Conservation (phyloP, 2,113 vertebrate species). For the Heloderma charlesbogerti region DNA sequence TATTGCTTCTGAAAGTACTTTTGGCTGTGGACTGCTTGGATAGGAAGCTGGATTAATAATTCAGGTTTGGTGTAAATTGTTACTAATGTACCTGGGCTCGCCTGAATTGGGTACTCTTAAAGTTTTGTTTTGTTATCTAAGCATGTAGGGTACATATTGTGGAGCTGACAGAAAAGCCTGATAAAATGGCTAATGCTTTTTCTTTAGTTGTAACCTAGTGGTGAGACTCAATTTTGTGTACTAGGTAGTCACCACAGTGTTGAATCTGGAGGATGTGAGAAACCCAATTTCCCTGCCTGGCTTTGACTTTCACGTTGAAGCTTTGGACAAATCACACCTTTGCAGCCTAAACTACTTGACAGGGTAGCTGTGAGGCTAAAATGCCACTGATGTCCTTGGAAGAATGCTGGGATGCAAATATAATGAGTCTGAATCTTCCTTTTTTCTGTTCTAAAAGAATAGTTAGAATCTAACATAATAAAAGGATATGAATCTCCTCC, state of each 20-base stretch:
- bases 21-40: background rate
- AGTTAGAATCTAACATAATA: background rate
- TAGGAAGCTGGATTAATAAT: background rate
- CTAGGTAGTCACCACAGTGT: background rate
- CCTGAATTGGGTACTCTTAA: background rate
- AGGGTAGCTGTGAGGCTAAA: background rate
- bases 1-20: background rate
- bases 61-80: background rate
- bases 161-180: slow-evolving; percentile 67
- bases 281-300: background rate
- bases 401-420: background rate
- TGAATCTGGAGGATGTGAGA: slow-evolving; percentile 6
- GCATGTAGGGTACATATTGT: slow-evolving; percentile 54
- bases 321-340: background rate
- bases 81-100: slow-evolving; percentile 18
- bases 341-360: background rate
- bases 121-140: slow-evolving; percentile 12
- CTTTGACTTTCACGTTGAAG: background rate
- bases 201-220: background rate
- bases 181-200: slow-evolving; percentile 48
- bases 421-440: background rate
- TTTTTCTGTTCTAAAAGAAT: background rate
- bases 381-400: background rate
- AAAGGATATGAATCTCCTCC: background rate
- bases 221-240: background rate